A percentile compares a stretch with the other conserved stretches of the same genome.
These are phyloP conservation scores for Pachyuromys duprasi DNA, from an alignment of 2,797 vertebrate genomes.

Conservation along the genomic window DNA sequence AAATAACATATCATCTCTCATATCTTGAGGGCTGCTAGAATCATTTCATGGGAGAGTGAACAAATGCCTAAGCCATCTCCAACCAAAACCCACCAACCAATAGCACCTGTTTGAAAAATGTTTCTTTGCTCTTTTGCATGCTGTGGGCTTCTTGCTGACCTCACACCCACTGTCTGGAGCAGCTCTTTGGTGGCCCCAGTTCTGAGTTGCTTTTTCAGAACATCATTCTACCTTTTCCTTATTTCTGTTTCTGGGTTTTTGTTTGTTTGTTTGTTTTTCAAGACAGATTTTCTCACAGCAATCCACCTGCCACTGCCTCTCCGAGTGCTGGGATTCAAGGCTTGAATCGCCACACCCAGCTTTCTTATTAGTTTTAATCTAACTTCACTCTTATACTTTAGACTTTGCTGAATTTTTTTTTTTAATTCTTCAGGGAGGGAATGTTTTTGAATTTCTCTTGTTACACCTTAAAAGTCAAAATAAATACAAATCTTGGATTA, in stretches of 20 bases:
- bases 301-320: no score
- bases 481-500: not conserved
- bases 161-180: not conserved
- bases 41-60: constrained; percentile 54
- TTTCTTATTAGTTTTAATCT: not conserved
- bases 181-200: not conserved
- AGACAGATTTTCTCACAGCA: no score
- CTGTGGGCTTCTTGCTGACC: not conserved
- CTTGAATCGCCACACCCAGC: no score
- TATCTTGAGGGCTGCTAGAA: constrained; percentile 65
- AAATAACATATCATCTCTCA: constrained; percentile 56
- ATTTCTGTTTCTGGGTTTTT: not conserved
- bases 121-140: not conserved
- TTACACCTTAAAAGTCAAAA: not conserved
- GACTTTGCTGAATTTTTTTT: not conserved
- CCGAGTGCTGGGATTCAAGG: no score
- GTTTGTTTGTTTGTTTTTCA: no score
- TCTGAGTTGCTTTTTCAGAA: not conserved
- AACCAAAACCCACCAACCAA: not conserved
- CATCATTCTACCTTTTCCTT: not conserved
- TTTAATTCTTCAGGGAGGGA: not conserved
- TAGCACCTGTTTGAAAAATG: constrained; percentile 3
- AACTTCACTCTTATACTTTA: constrained; percentile 37
- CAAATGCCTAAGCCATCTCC: constrained; percentile 41
- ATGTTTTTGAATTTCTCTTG: not conserved